phyloP scores from a whole-genome alignment of 2,888 invertebrate species.

The Netelia virgata region DNA sequence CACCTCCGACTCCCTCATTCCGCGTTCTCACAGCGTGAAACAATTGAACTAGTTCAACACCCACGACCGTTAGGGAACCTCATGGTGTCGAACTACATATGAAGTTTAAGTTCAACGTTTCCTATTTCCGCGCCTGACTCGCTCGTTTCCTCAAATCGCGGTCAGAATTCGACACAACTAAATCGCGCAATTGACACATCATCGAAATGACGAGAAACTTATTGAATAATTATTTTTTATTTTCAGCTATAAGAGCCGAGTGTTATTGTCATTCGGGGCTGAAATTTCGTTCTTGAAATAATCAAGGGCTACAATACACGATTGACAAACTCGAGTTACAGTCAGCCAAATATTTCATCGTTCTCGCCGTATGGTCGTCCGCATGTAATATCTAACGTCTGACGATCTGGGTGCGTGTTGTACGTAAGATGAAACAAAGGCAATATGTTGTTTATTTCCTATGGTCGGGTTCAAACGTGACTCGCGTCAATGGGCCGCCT shows the following conservation, averaged over 20 bases:
- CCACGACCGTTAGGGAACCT: not conserved
- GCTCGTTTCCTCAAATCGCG: too few species aligned
- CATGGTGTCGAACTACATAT: too few species aligned
- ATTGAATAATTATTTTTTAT: too few species aligned
- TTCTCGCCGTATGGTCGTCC: not conserved
- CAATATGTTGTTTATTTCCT: slow-evolving; percentile 44
- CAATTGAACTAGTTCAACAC: not conserved
- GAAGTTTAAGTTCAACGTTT: not conserved
- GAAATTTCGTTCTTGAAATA: not conserved
- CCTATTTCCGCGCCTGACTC: not conserved
- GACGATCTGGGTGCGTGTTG: not conserved
- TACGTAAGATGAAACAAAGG: slow-evolving; percentile 2
- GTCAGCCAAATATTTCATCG: slow-evolving; percentile 7
- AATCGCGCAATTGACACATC: too few species aligned
- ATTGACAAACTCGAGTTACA: not conserved
- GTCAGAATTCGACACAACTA: too few species aligned
- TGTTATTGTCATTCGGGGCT: too few species aligned
- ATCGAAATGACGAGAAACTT: too few species aligned
- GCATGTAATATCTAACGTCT: not conserved
- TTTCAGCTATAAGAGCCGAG: too few species aligned
- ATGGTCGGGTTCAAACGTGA: not conserved
- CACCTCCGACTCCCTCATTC: not conserved
- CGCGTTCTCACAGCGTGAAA: not conserved
- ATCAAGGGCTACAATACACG: not conserved
- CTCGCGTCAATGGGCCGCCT: not conserved